Evolutionary conservation across 2,888 invertebrate genomes (phyloP).

Genomic region (Hirtodrosophila histrioides): DNA sequence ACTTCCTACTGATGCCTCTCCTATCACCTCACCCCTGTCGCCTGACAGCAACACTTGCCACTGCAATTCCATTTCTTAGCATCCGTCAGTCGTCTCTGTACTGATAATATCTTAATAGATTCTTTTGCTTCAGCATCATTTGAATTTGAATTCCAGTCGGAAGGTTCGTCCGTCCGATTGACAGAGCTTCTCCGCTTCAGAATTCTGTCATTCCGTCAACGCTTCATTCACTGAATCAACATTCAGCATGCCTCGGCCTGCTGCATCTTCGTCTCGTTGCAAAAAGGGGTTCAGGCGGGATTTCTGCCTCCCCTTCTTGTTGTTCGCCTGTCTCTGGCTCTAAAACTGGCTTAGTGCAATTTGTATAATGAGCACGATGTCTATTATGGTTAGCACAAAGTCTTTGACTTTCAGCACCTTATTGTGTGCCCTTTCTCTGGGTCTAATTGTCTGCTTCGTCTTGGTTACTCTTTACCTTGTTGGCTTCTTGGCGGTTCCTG

Average conservation of each 20-base stretch:
- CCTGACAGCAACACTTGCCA: conserved; percentile 4
- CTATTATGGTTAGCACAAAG: conserved; percentile 61
- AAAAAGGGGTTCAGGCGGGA: conserved; percentile 18
- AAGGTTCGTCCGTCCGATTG: conserved; percentile 37
- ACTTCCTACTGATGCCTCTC: too few species aligned
- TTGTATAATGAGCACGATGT: conserved; percentile 76
- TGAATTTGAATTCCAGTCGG: conserved; percentile 67
- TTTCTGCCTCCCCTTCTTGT: neutral
- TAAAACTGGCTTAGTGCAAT: conserved; percentile 56
- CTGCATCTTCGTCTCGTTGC: conserved; percentile 1
- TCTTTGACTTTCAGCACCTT: conserved; percentile 78
- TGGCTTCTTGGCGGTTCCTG: conserved; percentile 5
- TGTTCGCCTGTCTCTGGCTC: conserved; percentile 5
- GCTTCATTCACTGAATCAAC: conserved; percentile 33
- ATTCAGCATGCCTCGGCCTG: conserved; percentile 29
- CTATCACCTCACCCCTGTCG: too few species aligned
- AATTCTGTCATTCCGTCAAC: conserved; percentile 49
- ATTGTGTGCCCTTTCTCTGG: conserved; percentile 36
- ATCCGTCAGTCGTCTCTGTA: conserved; percentile 6
- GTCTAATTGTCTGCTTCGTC: conserved; percentile 4
- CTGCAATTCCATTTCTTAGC: conserved; percentile 42
- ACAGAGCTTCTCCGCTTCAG: conserved; percentile 26
- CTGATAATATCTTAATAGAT: conserved; percentile 79
- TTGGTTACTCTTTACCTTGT: conserved; percentile 19
- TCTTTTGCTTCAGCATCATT: conserved; percentile 74